Conservation (phyloP, 2,888 invertebrate species). For the Cephalotes varians region DNA sequence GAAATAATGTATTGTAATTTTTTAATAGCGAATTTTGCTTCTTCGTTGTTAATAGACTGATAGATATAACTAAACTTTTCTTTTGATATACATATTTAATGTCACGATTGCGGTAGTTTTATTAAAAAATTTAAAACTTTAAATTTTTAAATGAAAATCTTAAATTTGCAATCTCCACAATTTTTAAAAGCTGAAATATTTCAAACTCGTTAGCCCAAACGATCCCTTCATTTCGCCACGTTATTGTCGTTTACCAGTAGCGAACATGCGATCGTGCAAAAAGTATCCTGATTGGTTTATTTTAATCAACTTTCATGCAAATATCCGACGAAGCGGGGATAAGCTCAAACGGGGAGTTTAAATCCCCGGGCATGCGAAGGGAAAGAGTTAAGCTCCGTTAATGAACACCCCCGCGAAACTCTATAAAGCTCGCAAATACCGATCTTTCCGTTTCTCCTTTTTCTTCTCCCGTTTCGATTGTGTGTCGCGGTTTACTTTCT, state of each 20-base stretch:
- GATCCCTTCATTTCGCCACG: not conserved
- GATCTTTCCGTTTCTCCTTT: conserved; percentile 18
- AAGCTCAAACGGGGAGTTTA: conserved; percentile 57
- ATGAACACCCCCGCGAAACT: conserved; percentile 64
- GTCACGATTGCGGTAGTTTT: not conserved
- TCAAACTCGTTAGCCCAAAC: conserved; percentile 38
- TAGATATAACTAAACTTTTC: not conserved
- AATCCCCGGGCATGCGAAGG: conserved; percentile 52
- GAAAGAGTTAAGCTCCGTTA: conserved; percentile 60
- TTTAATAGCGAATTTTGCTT: not conserved
- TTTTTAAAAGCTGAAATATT: conserved; percentile 30
- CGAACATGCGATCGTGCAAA: conserved; percentile 45
- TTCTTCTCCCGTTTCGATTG: conserved; percentile 10
- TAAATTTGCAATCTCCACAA: not conserved
- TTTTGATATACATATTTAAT: not conserved
- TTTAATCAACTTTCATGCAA: conserved; percentile 58
- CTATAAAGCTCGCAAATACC: conserved; percentile 55
- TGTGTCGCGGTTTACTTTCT: conserved; percentile 32
- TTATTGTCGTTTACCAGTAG: conserved; percentile 37
- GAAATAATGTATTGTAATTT: not conserved
- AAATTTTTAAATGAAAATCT: not conserved
- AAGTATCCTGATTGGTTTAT: conserved; percentile 53
- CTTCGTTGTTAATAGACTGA: not conserved
- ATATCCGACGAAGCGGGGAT: conserved; percentile 39
- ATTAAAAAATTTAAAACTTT: conserved; percentile 3